phyloP scores from a whole-genome alignment of 1,140 invertebrate genomes.

The Asobara japonica region DNA sequence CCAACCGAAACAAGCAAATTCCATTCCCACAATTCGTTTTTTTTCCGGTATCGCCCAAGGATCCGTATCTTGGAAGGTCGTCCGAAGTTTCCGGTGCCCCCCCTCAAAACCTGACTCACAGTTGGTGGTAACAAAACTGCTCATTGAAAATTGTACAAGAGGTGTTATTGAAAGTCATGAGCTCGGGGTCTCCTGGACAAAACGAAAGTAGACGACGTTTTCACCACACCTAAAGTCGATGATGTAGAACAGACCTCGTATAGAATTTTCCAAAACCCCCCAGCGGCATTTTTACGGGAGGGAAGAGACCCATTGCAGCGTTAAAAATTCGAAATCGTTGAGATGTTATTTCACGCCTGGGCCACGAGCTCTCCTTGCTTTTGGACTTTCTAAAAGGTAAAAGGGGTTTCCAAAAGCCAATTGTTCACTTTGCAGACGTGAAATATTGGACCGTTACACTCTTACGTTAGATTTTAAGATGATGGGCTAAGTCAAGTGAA shows the following conservation, averaged over 20 bases:
- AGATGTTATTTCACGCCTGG: background rate
- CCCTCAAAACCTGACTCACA: background rate
- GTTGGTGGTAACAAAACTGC: background rate
- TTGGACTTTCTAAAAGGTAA: background rate
- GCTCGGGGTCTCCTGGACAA: background rate
- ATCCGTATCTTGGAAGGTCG: background rate
- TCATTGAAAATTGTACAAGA: background rate
- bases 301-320: background rate
- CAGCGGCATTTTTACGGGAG: background rate
- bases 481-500: background rate
- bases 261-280: background rate
- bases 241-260: background rate
- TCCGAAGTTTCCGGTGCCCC: background rate
- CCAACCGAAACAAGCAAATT: background rate
- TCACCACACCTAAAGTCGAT: slow-evolving; percentile 6
- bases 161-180: slow-evolving; percentile 12
- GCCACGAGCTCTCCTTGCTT: background rate
- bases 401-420: background rate
- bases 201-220: slow-evolving; percentile 5
- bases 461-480: background rate
- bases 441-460: background rate
- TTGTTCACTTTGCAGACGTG: background rate
- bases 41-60: background rate
- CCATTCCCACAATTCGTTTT: background rate
- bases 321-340: slow-evolving; percentile 1